Conservation (phyloP, 2,888 invertebrate species). For the Drosophila barbarae region DNA sequence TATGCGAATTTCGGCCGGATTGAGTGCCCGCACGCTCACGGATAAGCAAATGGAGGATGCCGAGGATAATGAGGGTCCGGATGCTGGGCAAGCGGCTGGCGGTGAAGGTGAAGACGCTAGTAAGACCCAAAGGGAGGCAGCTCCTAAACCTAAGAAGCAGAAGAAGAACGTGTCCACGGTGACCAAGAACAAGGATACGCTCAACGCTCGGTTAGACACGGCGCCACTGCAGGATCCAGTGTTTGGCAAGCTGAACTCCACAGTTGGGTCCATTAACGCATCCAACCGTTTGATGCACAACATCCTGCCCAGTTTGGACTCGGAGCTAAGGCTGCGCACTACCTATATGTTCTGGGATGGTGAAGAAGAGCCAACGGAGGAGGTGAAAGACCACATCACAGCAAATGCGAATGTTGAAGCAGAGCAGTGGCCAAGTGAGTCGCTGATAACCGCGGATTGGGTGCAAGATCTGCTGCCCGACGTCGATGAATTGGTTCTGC, state of each 20-base stretch:
- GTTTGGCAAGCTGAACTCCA: slow-evolving; percentile 83
- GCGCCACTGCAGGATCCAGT: slow-evolving; percentile 82
- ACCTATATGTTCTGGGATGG: slow-evolving; percentile 75
- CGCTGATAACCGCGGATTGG: slow-evolving; percentile 55
- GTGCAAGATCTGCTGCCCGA: slow-evolving; percentile 57
- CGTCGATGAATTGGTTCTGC: slow-evolving; percentile 60
- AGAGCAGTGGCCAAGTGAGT: slow-evolving; percentile 2
- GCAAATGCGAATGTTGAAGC: not conserved
- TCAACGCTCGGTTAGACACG: slow-evolving; percentile 78
- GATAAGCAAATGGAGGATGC: slow-evolving; percentile 60
- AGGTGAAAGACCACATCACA: slow-evolving; percentile 54
- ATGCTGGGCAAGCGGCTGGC: slow-evolving; percentile 41
- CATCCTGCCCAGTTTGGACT: slow-evolving; percentile 81
- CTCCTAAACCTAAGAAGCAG: slow-evolving; percentile 71
- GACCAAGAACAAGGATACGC: slow-evolving; percentile 78
- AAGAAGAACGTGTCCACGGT: slow-evolving; percentile 74
- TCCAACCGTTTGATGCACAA: slow-evolving; percentile 83
- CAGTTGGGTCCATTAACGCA: slow-evolving; percentile 83
- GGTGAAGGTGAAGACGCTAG: slow-evolving; percentile 53
- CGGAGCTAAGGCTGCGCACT: slow-evolving; percentile 75
- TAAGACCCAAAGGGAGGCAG: slow-evolving; percentile 32
- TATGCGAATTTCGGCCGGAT: slow-evolving; percentile 87
- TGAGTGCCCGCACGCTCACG: slow-evolving; percentile 76
- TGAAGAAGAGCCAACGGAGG: slow-evolving; percentile 30
- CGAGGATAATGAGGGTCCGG: slow-evolving; percentile 55